Evolutionary conservation across 2,888 invertebrate genomes (phyloP).

Genomic region (Platycheirus rosarum): DNA sequence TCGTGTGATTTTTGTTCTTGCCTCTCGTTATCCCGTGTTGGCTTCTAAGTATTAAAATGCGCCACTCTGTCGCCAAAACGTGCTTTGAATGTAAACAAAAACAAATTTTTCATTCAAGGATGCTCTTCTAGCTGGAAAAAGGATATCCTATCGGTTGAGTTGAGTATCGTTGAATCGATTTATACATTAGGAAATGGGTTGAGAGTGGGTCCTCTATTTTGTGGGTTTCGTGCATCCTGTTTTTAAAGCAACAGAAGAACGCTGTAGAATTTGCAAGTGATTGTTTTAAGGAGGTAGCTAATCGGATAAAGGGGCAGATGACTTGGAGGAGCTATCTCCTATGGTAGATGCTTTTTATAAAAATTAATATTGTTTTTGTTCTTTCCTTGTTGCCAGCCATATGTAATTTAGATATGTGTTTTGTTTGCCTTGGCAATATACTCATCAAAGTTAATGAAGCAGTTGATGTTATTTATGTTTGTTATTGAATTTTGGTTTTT

Average conservation of each 20-base stretch:
- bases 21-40: slow-evolving; percentile 35
- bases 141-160: slow-evolving; percentile 50
- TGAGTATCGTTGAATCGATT: slow-evolving; percentile 56
- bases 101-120: slow-evolving; percentile 58
- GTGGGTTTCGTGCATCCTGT: slow-evolving; percentile 37
- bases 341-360: neutral
- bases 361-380: neutral
- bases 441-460: neutral
- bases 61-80: slow-evolving; percentile 66
- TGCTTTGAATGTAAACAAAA: slow-evolving; percentile 71
- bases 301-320: neutral
- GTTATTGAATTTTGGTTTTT: too few relatives aligned
- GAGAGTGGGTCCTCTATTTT: neutral
- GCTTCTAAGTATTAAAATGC: slow-evolving; percentile 55
- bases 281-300: neutral
- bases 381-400: neutral
- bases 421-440: neutral
- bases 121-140: slow-evolving; percentile 51
- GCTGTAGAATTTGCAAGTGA: slow-evolving; percentile 2
- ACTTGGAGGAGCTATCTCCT: neutral
- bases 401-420: neutral
- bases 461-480: neutral
- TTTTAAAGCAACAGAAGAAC: slow-evolving; percentile 21
- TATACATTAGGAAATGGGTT: slow-evolving; percentile 26
- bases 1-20: slow-evolving; percentile 46